Evolutionary conservation across 2,888 invertebrate species (phyloP).

Genomic region (Rhyacophila evoluta): DNA sequence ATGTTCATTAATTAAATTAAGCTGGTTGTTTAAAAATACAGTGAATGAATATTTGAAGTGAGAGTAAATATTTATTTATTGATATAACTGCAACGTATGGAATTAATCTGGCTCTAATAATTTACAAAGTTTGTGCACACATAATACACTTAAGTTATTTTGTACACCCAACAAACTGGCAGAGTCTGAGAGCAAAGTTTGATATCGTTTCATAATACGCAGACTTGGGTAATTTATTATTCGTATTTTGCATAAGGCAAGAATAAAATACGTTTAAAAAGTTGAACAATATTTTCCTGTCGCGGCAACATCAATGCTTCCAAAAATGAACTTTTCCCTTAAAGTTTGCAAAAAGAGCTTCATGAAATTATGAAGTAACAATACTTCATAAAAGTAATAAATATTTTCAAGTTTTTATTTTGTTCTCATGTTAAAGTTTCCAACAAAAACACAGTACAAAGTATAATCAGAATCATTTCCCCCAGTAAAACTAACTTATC

Average conservation of each 20-base stretch:
- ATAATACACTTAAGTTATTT: neutral
- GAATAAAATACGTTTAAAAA: conserved; percentile 38
- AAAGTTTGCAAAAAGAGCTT: conserved; percentile 29
- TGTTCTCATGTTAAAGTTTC: neutral
- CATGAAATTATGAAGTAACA: conserved; percentile 37
- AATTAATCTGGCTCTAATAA: no score
- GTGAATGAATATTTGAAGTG: no score
- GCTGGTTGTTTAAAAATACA: no score
- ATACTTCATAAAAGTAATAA: conserved; percentile 28
- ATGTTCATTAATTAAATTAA: no score
- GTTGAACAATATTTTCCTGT: conserved; percentile 40
- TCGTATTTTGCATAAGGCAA: conserved; percentile 39
- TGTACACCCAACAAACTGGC: neutral
- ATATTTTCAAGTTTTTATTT: conserved; percentile 11
- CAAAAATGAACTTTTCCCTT: conserved; percentile 31
- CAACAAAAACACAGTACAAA: neutral
- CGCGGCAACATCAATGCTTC: conserved; percentile 30
- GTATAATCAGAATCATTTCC: no score
- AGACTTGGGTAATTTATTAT: conserved; percentile 42
- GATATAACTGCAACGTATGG: no score
- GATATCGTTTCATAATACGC: neutral
- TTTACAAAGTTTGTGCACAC: neutral
- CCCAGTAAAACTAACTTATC: no score
- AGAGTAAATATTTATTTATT: no score
- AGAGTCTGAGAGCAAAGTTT: conserved; percentile 1